These are phyloP conservation scores for Meriones psammophilus DNA, from an alignment of 2,797 vertebrate genomes.

Conservation along the genomic window DNA sequence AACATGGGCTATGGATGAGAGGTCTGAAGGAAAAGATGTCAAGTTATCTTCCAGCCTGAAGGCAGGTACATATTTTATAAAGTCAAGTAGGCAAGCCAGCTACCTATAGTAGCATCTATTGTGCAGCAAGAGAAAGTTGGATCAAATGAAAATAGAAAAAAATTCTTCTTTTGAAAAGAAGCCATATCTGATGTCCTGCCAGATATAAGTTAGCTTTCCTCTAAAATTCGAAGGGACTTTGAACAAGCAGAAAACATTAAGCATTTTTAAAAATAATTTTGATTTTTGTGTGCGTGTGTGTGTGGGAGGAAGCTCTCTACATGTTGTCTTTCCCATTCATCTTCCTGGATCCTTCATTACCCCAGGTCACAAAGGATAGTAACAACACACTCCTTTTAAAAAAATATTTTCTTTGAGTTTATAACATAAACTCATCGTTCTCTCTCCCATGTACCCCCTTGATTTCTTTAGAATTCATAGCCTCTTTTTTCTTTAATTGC, in stretches of 20 bases:
- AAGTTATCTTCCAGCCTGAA: neutral
- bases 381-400: neutral
- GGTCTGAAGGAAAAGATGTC: neutral
- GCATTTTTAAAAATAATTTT: neutral
- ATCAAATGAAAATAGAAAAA: neutral
- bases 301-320: neutral
- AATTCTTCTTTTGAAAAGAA: neutral
- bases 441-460: neutral
- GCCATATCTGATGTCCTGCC: neutral
- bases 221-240: constrained; percentile 37
- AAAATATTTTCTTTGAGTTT: neutral
- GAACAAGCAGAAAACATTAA: neutral
- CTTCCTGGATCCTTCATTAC: neutral
- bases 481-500: neutral
- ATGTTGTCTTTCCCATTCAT: neutral
- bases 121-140: constrained; percentile 18
- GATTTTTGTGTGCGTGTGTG: neutral
- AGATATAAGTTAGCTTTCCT: constrained; percentile 3
- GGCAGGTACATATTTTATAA: neutral
- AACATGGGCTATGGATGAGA: neutral
- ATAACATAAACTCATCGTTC: neutral
- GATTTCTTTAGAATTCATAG: neutral
- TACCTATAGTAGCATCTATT: neutral
- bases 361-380: neutral
- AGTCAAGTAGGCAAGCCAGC: neutral